A percentile compares a stretch with the other conserved stretches of the same genome.
Conservation (phyloP, 2,113 vertebrate genomes). For the Elephantulus edwardii region DNA sequence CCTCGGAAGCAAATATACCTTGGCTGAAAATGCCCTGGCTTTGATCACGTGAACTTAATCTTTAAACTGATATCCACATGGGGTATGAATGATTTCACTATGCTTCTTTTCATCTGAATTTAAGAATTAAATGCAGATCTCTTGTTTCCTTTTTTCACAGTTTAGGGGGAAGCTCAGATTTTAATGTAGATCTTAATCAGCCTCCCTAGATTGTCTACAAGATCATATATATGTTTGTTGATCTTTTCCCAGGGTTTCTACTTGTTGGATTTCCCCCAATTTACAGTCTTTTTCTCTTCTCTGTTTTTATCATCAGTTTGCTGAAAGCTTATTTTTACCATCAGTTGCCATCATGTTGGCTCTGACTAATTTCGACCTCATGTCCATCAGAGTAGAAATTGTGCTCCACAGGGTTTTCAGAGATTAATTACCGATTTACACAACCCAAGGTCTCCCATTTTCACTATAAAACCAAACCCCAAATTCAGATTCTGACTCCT, state of each 20-base stretch:
- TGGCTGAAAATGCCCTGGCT: too few species aligned
- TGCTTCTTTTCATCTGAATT: background rate
- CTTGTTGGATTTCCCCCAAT: background rate
- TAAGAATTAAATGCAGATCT: rapidly evolving
- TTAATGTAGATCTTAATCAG: background rate
- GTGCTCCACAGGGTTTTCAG: background rate
- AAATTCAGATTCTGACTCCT: too few species aligned
- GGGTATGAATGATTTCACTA: background rate
- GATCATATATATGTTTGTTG: background rate
- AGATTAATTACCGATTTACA: too few species aligned
- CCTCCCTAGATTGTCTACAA: background rate
- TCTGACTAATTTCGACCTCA: background rate
- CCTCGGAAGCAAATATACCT: too few species aligned
- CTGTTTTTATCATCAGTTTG: background rate
- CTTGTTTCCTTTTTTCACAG: background rate
- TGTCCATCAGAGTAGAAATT: background rate
- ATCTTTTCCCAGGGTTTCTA: background rate
- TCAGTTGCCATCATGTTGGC: background rate
- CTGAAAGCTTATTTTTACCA: background rate
- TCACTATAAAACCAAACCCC: too few species aligned
- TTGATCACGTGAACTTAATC: too few species aligned
- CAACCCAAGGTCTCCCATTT: too few species aligned
- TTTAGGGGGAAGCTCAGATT: background rate
- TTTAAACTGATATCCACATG: too few species aligned
- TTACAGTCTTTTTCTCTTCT: background rate